Base-by-base conservation (phyloP, 2,113 vertebrate species). In the Madoqua kirkii region DNA sequence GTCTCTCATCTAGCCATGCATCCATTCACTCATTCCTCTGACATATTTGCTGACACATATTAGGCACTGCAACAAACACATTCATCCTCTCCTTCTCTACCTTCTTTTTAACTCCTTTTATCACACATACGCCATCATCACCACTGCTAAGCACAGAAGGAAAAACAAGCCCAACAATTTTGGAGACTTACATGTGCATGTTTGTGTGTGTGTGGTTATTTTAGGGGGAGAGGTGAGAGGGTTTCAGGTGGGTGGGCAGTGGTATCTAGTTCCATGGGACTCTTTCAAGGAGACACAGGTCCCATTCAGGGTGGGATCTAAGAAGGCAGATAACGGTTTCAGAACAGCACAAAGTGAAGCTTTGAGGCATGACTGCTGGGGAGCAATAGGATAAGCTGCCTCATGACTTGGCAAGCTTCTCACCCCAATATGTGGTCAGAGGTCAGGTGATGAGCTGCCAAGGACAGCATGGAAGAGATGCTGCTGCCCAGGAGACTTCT, bases 131-230 rank as follows among this genome's bases (percentile, higher is more conserved):
- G 13, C 87, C 64, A 87, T 10, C 33, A 33, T 19, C 27, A 27
- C 25, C 33, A 55, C 43, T 55, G 21, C 84, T 31, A 64, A 92
- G 54, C 52, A 59, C 29, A 60, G 50, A 89, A 79, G 14, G 48
- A 74, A 59, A 93, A 54, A 50, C 43, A 96, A 83, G 43, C 31
- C 52, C 27, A 83, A 0, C 55, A 31, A 14, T 4, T 13, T 40
- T 23, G 45, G 0, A 10, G 7, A 15, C 33, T 60, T 25, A 7
- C 19, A 40, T 9, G 2, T 1, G 16, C 5, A 14, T 29, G 3
- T 59, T n/a, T 74, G 9, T 45, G 14, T 25, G 40, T 59, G 27
- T 64, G 21, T 13, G 48, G 36, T 74, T 83, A 29, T 64, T 71
- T 81, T 59, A 90, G 52, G 17, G 31, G 12, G 5, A 48, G 43